phyloP scores from a whole-genome alignment of 2,888 invertebrate genomes.

The Bibio marci region DNA sequence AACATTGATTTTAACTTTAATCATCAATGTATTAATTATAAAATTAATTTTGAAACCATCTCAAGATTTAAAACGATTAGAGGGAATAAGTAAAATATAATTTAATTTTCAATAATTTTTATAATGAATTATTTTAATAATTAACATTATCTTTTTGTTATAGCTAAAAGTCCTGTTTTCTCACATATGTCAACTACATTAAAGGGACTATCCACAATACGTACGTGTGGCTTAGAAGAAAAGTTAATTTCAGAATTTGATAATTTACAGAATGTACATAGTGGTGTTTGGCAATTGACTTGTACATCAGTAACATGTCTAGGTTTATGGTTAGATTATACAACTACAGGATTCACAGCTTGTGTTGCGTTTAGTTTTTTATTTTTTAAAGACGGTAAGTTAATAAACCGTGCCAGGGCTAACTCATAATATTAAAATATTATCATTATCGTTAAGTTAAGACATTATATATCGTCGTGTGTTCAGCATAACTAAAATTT shows the following conservation, averaged over 20 bases:
- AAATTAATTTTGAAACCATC: conserved; percentile 48
- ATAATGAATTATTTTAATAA: not conserved
- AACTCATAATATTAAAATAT: too few relatives aligned
- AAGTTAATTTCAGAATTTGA: conserved; percentile 40
- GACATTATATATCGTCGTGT: too few relatives aligned
- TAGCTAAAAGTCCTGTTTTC: conserved; percentile 55
- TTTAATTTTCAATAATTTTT: not conserved
- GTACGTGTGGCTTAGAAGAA: conserved; percentile 43
- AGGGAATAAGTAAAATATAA: conserved; percentile 41
- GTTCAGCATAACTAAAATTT: too few relatives aligned
- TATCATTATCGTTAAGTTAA: too few relatives aligned
- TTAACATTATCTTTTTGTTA: too few relatives aligned
- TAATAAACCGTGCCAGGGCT: not conserved
- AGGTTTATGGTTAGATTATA: conserved; percentile 52
- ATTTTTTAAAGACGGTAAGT: conserved; percentile 28
- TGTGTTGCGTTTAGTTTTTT: conserved; percentile 47
- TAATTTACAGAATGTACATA: conserved; percentile 39
- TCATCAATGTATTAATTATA: conserved; percentile 40
- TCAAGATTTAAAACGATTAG: conserved; percentile 53
- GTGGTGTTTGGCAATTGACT: conserved; percentile 55
- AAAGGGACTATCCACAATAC: conserved; percentile 54
- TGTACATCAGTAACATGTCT: conserved; percentile 52
- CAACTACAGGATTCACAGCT: conserved; percentile 47
- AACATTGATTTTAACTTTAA: conserved; percentile 36
- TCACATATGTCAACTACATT: conserved; percentile 51